Conservation (phyloP, 2,888 invertebrate genomes). For the Tetragonisca angustula region DNA sequence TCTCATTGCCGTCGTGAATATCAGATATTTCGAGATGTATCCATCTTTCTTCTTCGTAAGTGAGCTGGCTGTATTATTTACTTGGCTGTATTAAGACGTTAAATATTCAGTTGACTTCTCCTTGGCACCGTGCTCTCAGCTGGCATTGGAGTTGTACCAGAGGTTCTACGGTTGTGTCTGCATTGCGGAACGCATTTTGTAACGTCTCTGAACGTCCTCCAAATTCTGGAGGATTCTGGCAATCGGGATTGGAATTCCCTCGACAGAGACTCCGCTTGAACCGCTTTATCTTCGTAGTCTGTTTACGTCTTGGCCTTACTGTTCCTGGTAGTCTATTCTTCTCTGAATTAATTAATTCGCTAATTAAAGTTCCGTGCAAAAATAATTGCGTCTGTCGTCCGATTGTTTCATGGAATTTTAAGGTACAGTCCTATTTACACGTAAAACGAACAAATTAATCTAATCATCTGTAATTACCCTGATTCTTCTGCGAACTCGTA, state of each 20-base stretch:
- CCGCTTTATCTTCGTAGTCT: conserved; percentile 1
- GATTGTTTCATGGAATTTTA: too few relatives aligned
- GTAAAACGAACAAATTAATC: too few relatives aligned
- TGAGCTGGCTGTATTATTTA: conserved; percentile 4
- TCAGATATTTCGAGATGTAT: too few relatives aligned
- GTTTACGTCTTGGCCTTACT: not conserved
- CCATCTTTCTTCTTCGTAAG: too few relatives aligned
- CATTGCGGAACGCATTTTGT: conserved; percentile 53
- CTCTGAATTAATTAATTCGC: too few relatives aligned
- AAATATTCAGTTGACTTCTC: conserved; percentile 7
- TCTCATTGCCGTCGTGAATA: too few relatives aligned
- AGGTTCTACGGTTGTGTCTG: conserved; percentile 16
- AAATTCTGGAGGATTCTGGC: not conserved
- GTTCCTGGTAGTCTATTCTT: not conserved
- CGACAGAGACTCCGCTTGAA: conserved; percentile 18
- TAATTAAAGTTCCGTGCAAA: too few relatives aligned
- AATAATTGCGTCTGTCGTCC: too few relatives aligned
- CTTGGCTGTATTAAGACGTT: not conserved
- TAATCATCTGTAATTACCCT: too few relatives aligned
- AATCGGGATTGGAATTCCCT: conserved; percentile 1
- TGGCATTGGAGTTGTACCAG: conserved; percentile 30
- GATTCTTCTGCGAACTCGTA: too few relatives aligned
- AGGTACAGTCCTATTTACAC: too few relatives aligned
- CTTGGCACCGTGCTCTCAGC: conserved; percentile 31
- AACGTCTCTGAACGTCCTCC: conserved; percentile 33